phyloP scores from a whole-genome alignment of 2,888 invertebrate species.

The Thysanoteuthis rhombus region DNA sequence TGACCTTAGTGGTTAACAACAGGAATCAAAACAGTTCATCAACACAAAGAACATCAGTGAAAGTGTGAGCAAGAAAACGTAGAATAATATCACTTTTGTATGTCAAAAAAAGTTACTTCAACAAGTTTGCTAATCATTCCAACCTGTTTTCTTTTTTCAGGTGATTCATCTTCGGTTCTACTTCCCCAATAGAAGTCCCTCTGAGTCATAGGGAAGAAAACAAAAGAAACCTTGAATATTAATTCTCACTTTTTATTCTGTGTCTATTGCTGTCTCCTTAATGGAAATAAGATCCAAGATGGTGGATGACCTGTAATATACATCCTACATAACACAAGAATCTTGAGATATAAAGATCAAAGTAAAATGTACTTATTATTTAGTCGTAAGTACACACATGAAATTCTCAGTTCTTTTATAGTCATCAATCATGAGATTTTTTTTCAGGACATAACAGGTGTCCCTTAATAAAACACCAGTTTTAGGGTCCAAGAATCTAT shows the following conservation, averaged over 20 bases:
- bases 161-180: not conserved
- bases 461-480: too few relatives aligned
- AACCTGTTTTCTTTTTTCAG: too few relatives aligned
- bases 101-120: too few relatives aligned
- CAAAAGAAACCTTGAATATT: not conserved
- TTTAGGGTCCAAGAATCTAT: too few relatives aligned
- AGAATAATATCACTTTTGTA: too few relatives aligned
- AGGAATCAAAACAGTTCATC: too few relatives aligned
- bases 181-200: not conserved
- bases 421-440: not conserved
- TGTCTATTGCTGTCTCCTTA: not conserved
- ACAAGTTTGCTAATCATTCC: too few relatives aligned
- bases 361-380: not conserved
- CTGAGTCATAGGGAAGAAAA: not conserved
- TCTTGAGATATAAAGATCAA: not conserved
- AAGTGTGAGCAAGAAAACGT: too few relatives aligned
- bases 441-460: too few relatives aligned
- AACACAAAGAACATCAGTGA: too few relatives aligned
- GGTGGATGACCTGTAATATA: not conserved
- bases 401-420: not conserved
- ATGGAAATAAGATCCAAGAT: not conserved
- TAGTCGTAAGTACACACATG: not conserved
- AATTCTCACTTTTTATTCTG: not conserved
- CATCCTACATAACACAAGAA: not conserved
- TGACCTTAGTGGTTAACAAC: too few relatives aligned